A percentile compares a stretch with the other conserved stretches of the same genome.
These are phyloP conservation scores for Neotoma lepida DNA, from an alignment of 2,113 vertebrate species.

Conservation along the genomic window DNA sequence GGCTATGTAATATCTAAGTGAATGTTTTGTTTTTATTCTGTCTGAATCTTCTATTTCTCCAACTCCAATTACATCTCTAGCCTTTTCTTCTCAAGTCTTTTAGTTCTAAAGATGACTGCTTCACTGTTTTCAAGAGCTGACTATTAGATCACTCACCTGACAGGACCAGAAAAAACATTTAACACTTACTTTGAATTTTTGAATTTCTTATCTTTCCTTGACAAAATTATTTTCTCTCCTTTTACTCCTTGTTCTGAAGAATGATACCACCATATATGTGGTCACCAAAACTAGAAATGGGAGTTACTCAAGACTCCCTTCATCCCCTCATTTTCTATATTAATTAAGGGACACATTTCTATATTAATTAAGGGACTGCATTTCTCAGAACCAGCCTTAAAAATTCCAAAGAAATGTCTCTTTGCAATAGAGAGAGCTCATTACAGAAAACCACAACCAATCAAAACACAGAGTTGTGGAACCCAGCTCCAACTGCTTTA, in stretches of 20 bases:
- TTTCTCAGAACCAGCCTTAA: background rate
- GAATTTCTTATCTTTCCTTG: background rate
- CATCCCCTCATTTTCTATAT: background rate
- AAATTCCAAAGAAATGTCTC: background rate
- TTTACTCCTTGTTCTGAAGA: constrained; percentile 10
- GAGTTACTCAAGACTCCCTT: background rate
- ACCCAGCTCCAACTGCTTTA: background rate
- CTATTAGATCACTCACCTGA: background rate
- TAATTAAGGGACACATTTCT: background rate
- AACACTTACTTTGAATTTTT: background rate
- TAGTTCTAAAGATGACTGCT: background rate
- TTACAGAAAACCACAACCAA: background rate
- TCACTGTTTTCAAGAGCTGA: background rate
- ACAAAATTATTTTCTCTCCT: background rate
- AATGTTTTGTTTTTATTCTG: background rate
- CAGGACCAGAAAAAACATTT: background rate
- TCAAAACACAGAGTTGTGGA: background rate
- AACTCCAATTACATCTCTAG: background rate
- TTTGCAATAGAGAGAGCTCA: background rate
- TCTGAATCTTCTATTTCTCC: background rate
- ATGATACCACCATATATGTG: background rate
- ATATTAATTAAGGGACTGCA: background rate
- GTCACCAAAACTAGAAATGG: background rate
- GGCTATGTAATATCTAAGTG: background rate
- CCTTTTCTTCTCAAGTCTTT: background rate